phyloP scores from a whole-genome alignment of 2,797 vertebrate genomes.

The Cyprinodon diabolis region DNA sequence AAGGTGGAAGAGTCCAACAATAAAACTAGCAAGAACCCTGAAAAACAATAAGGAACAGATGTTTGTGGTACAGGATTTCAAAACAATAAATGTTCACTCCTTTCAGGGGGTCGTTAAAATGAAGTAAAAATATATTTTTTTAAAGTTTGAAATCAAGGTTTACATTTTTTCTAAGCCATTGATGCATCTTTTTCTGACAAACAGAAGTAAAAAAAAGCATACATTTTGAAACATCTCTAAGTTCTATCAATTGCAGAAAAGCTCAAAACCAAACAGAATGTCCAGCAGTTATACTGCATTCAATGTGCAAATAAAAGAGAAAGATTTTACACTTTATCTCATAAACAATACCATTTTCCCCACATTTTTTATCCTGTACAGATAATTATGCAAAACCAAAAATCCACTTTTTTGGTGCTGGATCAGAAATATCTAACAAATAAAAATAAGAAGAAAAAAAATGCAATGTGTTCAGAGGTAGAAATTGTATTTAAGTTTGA shows the following conservation, averaged over 20 bases:
- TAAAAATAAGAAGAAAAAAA: neutral
- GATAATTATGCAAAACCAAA: neutral
- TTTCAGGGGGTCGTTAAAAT: neutral
- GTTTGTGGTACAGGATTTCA: neutral
- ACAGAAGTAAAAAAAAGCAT: neutral
- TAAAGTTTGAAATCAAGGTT: neutral
- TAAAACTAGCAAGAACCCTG: constrained; percentile 92
- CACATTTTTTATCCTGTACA: neutral
- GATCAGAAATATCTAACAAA: neutral
- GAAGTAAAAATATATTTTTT: neutral
- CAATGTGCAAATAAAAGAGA: neutral
- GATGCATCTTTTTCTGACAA: neutral
- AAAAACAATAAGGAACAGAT: constrained; percentile 4
- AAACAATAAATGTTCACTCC: neutral
- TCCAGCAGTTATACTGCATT: neutral
- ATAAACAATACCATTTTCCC: neutral
- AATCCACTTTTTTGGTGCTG: neutral
- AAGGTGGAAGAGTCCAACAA: constrained; percentile 92
- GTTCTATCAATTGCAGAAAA: neutral
- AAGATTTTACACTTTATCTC: neutral
- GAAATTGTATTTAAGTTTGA: neutral
- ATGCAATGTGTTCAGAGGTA: too few relatives aligned
- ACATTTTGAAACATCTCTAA: neutral
- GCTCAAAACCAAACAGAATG: neutral
- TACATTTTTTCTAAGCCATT: neutral